These are phyloP conservation scores for Pseudotriccus pelzelni DNA, from an alignment of 2,797 vertebrate species.

Conservation along the genomic window DNA sequence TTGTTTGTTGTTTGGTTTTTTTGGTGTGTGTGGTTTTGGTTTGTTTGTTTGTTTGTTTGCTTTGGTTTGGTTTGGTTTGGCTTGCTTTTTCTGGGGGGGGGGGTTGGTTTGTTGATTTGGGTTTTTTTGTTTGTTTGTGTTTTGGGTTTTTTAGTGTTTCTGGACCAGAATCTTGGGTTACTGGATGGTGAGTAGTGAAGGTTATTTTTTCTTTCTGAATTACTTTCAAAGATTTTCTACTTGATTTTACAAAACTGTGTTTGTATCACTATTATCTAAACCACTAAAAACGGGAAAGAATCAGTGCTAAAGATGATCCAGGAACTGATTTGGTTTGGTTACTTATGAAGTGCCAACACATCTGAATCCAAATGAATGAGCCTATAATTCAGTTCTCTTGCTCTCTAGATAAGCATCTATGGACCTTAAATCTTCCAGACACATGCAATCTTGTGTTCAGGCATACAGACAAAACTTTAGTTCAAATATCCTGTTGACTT, in stretches of 20 bases:
- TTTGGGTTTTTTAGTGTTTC: not conserved
- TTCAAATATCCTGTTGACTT: slow-evolving; percentile 61
- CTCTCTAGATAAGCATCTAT: not conserved
- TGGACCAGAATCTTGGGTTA: not conserved
- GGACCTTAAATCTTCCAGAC: slow-evolving; percentile 21
- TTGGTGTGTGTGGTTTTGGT: not conserved
- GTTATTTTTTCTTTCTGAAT: not conserved
- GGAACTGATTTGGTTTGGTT: not conserved
- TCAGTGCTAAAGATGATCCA: not conserved
- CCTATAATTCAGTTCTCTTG: not conserved
- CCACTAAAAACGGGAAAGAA: not conserved
- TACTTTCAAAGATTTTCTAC: not conserved
- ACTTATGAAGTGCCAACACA: not conserved
- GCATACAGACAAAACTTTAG: not conserved
- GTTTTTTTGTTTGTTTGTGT: not conserved
- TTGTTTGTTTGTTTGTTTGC: too few relatives aligned
- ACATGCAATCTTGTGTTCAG: not conserved
- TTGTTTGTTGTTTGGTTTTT: too few relatives aligned
- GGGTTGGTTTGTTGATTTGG: too few relatives aligned
- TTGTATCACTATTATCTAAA: not conserved
- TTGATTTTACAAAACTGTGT: not conserved
- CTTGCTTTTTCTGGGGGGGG: not conserved
- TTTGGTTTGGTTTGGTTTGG: too few relatives aligned
- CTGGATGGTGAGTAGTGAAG: not conserved
- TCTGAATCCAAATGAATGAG: not conserved